These are phyloP conservation scores for Osmerus mordax DNA, from an alignment of 2,113 vertebrate species.

Conservation along the genomic window DNA sequence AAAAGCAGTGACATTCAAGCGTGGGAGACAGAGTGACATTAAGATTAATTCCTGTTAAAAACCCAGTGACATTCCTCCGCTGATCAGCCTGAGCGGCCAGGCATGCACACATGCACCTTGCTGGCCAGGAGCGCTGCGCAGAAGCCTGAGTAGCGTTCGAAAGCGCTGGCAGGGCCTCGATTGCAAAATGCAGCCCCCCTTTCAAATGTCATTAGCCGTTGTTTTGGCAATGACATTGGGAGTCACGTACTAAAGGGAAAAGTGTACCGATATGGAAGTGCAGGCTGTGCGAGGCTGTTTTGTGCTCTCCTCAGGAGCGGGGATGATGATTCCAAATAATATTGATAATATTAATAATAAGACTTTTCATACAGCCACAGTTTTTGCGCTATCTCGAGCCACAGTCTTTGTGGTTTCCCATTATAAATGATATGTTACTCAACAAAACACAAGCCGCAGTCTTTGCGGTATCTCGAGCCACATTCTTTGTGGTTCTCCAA, in stretches of 20 bases:
- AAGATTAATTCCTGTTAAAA: conserved; percentile 67
- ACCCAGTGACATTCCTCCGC: conserved; percentile 66
- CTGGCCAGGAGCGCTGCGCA: background rate
- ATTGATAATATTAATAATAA: too few relatives aligned
- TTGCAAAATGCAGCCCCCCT: conserved; percentile 22
- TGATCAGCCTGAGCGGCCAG: conserved; percentile 28
- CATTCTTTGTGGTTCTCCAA: too few relatives aligned
- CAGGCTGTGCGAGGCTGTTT: too few relatives aligned
- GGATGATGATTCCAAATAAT: background rate
- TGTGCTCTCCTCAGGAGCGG: conserved; percentile 1
- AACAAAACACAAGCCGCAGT: too few relatives aligned
- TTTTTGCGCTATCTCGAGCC: too few relatives aligned
- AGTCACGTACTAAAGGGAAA: background rate
- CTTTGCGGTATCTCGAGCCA: too few relatives aligned
- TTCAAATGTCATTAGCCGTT: conserved; percentile 66
- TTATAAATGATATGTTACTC: too few relatives aligned
- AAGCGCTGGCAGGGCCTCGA: conserved; percentile 33
- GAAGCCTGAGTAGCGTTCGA: background rate
- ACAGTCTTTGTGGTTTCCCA: too few relatives aligned
- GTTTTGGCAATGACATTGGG: background rate
- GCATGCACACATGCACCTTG: conserved; percentile 28
- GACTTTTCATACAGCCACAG: too few relatives aligned
- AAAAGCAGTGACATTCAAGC: conserved; percentile 72
- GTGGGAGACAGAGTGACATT: conserved; percentile 66
- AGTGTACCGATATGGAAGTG: too few relatives aligned